phyloP scores from a whole-genome alignment of 1,140 invertebrate genomes.

The Alviniconcha marisindica region DNA sequence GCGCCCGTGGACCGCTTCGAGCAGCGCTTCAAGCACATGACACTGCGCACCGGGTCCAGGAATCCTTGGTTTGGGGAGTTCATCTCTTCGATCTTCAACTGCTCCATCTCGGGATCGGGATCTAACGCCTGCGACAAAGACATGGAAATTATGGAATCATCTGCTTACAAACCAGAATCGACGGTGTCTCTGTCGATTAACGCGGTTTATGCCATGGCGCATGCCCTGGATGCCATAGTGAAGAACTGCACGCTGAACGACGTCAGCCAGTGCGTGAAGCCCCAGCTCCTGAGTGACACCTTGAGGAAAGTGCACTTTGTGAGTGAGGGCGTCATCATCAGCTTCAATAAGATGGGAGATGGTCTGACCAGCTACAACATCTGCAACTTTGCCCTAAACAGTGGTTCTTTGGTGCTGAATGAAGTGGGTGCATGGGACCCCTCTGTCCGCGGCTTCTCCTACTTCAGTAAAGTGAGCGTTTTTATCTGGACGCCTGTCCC shows the following conservation, averaged over 20 bases:
- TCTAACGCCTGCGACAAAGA: background rate
- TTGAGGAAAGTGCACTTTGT: conserved; percentile 19
- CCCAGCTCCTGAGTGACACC: background rate
- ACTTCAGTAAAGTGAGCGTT: conserved; percentile 6
- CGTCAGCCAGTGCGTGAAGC: background rate
- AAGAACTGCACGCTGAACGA: background rate
- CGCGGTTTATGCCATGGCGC: conserved; percentile 88
- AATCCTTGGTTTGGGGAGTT: conserved; percentile 58
- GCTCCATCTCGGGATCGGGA: background rate
- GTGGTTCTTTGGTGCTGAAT: background rate
- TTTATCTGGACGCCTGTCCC: no score
- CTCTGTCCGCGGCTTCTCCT: background rate
- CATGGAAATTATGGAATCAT: background rate
- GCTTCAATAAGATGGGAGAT: conserved; percentile 55
- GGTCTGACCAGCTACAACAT: conserved; percentile 38
- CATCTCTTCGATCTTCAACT: conserved; percentile 38
- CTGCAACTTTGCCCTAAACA: conserved; percentile 2
- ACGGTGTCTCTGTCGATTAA: conserved; percentile 91
- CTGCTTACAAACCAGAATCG: conserved; percentile 82
- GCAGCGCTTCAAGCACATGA: conserved; percentile 52
- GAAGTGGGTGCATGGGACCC: conserved; percentile 41
- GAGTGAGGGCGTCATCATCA: conserved; percentile 41
- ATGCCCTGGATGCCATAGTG: conserved; percentile 80
- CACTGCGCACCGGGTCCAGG: conserved; percentile 1
- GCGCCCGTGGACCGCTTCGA: conserved; percentile 51